Percentiles rank a stretch among this genome's conserved stretches.
Conservation (phyloP, 1,140 invertebrate species). For the Zaprionus vittiger region DNA sequence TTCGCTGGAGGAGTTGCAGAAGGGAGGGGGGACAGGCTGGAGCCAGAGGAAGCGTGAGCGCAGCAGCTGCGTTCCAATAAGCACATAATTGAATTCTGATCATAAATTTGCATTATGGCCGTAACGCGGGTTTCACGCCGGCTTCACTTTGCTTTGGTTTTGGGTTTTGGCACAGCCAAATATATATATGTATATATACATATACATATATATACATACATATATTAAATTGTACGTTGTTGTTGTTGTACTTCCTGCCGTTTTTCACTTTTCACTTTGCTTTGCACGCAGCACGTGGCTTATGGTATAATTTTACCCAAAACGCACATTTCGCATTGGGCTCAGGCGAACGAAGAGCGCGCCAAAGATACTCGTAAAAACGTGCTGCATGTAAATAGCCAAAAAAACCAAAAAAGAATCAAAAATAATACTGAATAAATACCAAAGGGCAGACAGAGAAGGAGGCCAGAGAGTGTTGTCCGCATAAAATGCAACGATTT, state of each 20-base stretch:
- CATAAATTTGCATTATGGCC: slow-evolving; percentile 82
- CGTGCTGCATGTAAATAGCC: slow-evolving; percentile 64
- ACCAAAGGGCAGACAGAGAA: slow-evolving; percentile 12
- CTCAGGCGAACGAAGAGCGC: slow-evolving; percentile 15
- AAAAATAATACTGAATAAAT: slow-evolving; percentile 27
- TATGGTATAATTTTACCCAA: slow-evolving; percentile 81
- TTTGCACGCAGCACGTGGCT: slow-evolving; percentile 65
- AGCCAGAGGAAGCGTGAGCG: slow-evolving; percentile 21
- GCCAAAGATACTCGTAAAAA: slow-evolving; percentile 71
- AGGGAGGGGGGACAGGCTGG: not conserved
- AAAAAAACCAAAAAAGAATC: slow-evolving; percentile 14
- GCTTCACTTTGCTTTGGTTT: slow-evolving; percentile 69
- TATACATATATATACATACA: slow-evolving; percentile 3
- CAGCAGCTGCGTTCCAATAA: slow-evolving; percentile 81
- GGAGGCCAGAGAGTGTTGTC: not conserved
- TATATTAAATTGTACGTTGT: slow-evolving; percentile 39
- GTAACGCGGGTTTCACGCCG: slow-evolving; percentile 61
- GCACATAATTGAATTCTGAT: slow-evolving; percentile 83
- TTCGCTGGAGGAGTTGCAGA: not conserved
- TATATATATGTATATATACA: not conserved
- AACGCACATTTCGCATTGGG: slow-evolving; percentile 75
- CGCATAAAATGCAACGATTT: slow-evolving; percentile 48
- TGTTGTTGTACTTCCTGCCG: slow-evolving; percentile 23
- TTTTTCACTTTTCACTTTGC: slow-evolving; percentile 47
- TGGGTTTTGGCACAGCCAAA: slow-evolving; percentile 44